Evolutionary conservation across 2,888 invertebrate species (phyloP), one percentile per base, ranked within the genome.

Genomic region (Ornithoptera priamus): DNA sequence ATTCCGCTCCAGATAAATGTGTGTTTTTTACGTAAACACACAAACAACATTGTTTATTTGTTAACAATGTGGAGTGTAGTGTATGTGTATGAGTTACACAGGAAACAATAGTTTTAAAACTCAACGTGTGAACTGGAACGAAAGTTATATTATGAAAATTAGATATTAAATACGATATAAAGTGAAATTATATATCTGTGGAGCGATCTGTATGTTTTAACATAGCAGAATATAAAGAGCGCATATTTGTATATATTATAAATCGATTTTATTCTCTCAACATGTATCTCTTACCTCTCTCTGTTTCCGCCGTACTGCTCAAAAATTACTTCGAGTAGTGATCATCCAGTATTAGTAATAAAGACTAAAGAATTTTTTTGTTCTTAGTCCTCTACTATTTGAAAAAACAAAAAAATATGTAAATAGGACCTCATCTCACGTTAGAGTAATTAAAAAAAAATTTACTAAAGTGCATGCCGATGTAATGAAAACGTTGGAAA

Each of bases 1-100:
- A 60, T 60, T 60, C 30, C 60, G 60, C 36, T 60, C 36, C 24
- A 30, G 30, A 39, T 60, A 60, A 60, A 36, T 3, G 36, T 4
- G 3, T 60, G 18, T 59, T 59, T 60, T 60, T 60, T 60, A 57
- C 39, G 36, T 59, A 15, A 15, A 17, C 2, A 17, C 59, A 39
- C 10, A 10, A 1, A 10, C n/a, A 6, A 5, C n/a, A 57, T 39
- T 17, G 10, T 36, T 60, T 60, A 60, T 39, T 18, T 60, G 17
- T 60, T 60, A 18, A 60, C 36, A 60, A 60, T 39, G 60, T 60
- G 20, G 36, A 60, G 60, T 36, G 60, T n/a, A 60, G 36, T 60
- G 18, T n/a, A 60, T 39, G 36, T 39, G 3, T n/a, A 39, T 39
- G 60, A 39, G 39, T 60, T 60, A 60, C 60, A 60, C 36, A 60